A percentile compares a stretch with the other conserved stretches of the same genome.
Evolutionary conservation across 2,888 invertebrate genomes (phyloP).

Genomic region (Parelbella ahira): DNA sequence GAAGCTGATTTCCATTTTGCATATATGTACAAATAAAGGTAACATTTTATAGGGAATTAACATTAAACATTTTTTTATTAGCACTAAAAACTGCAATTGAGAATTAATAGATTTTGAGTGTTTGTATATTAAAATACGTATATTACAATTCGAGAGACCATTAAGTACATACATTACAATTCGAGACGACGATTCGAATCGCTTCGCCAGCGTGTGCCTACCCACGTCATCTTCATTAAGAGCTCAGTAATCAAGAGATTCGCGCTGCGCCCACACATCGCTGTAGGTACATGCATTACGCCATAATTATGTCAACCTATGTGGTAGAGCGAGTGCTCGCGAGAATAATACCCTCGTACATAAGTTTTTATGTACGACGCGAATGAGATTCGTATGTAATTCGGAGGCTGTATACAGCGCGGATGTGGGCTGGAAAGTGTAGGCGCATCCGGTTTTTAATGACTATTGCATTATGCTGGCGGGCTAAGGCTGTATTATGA

Average conservation of each 20-base stretch:
- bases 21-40: too few species aligned
- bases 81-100: too few species aligned
- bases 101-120: too few species aligned
- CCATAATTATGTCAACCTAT: conserved; percentile 24
- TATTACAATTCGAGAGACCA: too few species aligned
- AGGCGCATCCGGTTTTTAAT: conserved; percentile 8
- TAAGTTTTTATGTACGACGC: conserved; percentile 15
- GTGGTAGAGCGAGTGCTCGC: conserved; percentile 9
- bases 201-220: neutral
- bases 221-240: conserved; percentile 44
- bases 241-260: conserved; percentile 43
- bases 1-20: too few species aligned
- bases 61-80: too few species aligned
- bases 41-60: too few species aligned
- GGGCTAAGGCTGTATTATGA: too few species aligned
- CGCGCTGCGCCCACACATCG: conserved; percentile 16
- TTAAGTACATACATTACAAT: too few species aligned
- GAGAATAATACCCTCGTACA: conserved; percentile 23
- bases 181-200: too few species aligned
- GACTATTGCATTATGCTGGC: conserved; percentile 8
- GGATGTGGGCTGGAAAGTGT: conserved; percentile 16
- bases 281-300: conserved; percentile 17
- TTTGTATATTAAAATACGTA: too few species aligned
- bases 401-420: conserved; percentile 1
- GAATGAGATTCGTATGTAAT: conserved; percentile 13